Percentiles rank a stretch among this genome's conserved stretches.
These are phyloP conservation scores for Drosophila sproati DNA, from an alignment of 1,140 invertebrate species.

Conservation along the genomic window DNA sequence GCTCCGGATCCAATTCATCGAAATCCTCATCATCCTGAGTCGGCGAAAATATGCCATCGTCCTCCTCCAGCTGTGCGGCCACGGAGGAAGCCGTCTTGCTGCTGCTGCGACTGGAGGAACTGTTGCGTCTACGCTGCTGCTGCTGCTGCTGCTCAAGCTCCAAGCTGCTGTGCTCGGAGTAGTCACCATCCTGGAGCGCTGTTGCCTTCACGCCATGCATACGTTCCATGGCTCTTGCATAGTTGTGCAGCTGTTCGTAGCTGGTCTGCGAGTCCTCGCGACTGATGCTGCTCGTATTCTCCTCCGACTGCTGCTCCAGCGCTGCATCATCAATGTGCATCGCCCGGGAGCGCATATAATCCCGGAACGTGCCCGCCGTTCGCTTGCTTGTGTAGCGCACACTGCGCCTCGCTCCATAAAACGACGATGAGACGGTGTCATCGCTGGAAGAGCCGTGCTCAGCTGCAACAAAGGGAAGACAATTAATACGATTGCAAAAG, in stretches of 20 bases:
- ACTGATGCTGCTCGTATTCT: slow-evolving; percentile 75
- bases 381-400: slow-evolving; percentile 82
- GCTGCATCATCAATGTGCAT: slow-evolving; percentile 73
- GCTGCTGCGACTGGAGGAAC: slow-evolving; percentile 49
- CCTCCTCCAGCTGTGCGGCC: slow-evolving; percentile 47
- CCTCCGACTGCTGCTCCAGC: slow-evolving; percentile 68
- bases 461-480: slow-evolving; percentile 25
- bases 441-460: slow-evolving; percentile 78
- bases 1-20: slow-evolving; percentile 54
- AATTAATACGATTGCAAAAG: not conserved
- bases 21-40: slow-evolving; percentile 65
- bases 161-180: slow-evolving; percentile 59
- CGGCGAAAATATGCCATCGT: slow-evolving; percentile 72
- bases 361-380: slow-evolving; percentile 75
- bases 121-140: slow-evolving; percentile 39
- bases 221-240: slow-evolving; percentile 61
- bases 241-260: slow-evolving; percentile 69
- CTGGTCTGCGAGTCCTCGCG: slow-evolving; percentile 74
- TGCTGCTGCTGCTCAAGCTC: slow-evolving; percentile 42
- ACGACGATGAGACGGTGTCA: slow-evolving; percentile 80
- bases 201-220: slow-evolving; percentile 60
- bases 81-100: slow-evolving; percentile 32
- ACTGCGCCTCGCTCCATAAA: slow-evolving; percentile 77
- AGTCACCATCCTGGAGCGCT: slow-evolving; percentile 36
- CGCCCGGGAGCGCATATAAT: slow-evolving; percentile 77